Evolutionary conservation across 2,113 vertebrate genomes (phyloP).

Genomic region (Mellivora capensis): DNA sequence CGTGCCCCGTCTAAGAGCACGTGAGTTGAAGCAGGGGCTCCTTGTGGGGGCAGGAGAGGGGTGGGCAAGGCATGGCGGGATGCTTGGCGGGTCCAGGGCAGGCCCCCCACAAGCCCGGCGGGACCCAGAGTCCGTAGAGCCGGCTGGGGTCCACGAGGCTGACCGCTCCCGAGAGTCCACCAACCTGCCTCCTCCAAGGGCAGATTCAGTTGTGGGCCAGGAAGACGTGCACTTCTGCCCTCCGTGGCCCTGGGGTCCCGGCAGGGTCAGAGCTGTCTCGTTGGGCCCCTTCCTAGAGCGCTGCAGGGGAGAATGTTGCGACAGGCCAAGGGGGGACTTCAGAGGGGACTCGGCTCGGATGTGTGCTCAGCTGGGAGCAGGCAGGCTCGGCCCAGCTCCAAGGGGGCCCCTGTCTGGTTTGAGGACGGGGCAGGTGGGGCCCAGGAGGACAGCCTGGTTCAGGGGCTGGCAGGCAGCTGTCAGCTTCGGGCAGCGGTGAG

Average conservation of each 20-base stretch:
- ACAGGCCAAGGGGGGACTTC: fast-evolving
- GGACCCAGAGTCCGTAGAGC: not conserved
- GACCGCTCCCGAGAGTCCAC: not conserved
- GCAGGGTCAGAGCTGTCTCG: too few species aligned
- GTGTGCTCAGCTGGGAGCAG: not conserved
- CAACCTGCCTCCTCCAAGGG: not conserved
- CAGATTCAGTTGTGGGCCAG: fast-evolving
- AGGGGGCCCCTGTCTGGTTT: not conserved
- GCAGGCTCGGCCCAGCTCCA: not conserved
- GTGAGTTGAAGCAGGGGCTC: not conserved
- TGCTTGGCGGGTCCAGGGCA: fast-evolving
- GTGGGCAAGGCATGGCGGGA: not conserved
- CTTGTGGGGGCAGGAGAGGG: fast-evolving
- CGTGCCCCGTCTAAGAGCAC: fast-evolving
- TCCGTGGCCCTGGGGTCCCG: too few species aligned
- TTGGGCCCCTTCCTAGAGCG: not conserved
- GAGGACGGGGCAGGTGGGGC: fast-evolving
- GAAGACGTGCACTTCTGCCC: too few species aligned
- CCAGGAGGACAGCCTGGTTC: not conserved
- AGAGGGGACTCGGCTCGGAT: fast-evolving
- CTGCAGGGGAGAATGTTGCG: not conserved
- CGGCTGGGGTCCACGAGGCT: too few species aligned
- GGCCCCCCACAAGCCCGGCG: not conserved
- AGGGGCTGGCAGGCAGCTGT: not conserved
- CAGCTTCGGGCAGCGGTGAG: not conserved